Evolutionary conservation across 2,113 vertebrate species (phyloP), one percentile per base, ranked within the genome.

Genomic region (Sitta europaea): DNA sequence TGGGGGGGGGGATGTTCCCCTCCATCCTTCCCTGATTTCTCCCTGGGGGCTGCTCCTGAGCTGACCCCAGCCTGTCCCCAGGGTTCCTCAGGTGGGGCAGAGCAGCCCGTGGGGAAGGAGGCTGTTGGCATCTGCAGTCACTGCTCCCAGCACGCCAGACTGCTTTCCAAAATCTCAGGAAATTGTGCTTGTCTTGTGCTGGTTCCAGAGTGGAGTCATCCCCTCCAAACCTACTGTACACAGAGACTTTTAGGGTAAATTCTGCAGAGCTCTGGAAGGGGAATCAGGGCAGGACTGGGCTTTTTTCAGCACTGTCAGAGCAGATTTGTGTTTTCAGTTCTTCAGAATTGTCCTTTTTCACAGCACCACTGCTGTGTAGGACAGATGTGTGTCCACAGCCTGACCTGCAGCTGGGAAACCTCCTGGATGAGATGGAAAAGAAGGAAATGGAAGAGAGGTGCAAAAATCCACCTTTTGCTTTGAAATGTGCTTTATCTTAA

Each of bases 1-100:
- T 4, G 51, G 3, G 24, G 14, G 1, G 8, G 50, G 31, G 35
- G 33, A 1, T 2, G 1, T 51, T 58, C 2, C 14, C 47, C 12
- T 54, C 68, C 10, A 0, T 59, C 45, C 50, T 40, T 4, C 35
- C 33, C 85, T 10, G 43, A 1, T 27, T 73, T 23, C 73, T 33
- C 33, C 22, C 0, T 2, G 22, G 38, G 48, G 73, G 48, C 3
- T 50, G 14, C 59, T 27, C 3, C n/a, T 2, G 19, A 22, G 8
- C 53, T 84, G 90, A 42, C n/a, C 75, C 36, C 27, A 12, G 7
- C 19, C 3, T 11, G 0, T 27, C 38, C 61, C 19, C 11, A 14
- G 27, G 9, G 35, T 3, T 1, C 74, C 16, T 35, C 62, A 6
- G 88, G 58, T 59, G 76, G 78, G 88, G 47, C 23, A 7, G 13